Percentiles rank a stretch among this genome's conserved stretches.
Conservation (phyloP, 2,797 vertebrate species). For the Siniperca obscura region DNA sequence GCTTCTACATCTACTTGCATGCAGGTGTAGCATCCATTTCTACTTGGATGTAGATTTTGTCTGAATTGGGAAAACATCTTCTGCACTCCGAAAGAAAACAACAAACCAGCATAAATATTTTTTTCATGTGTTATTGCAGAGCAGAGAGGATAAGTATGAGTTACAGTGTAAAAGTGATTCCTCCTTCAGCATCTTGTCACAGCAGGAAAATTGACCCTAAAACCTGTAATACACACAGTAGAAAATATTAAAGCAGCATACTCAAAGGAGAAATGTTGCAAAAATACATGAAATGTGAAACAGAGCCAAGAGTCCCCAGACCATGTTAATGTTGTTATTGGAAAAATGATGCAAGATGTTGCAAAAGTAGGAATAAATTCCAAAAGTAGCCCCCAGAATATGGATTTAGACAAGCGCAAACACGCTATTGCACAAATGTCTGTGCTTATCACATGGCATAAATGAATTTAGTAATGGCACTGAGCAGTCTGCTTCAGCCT, state of each 20-base stretch:
- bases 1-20: not conserved
- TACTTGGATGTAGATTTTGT: not conserved
- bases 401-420: slow-evolving; percentile 1
- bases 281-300: slow-evolving; percentile 18
- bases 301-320: slow-evolving; percentile 13
- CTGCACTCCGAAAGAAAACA: not conserved
- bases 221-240: not conserved
- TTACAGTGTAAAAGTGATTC: not conserved
- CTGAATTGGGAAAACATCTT: not conserved
- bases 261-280: slow-evolving; percentile 9
- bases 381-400: not conserved
- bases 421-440: slow-evolving; percentile 21
- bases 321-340: slow-evolving; percentile 6
- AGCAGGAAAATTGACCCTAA: not conserved
- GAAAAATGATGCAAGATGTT: slow-evolving; percentile 64
- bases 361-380: slow-evolving; percentile 47
- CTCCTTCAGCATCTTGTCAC: slow-evolving; percentile 6
- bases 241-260: slow-evolving; percentile 19
- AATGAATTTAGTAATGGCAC: slow-evolving; percentile 31
- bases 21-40: not conserved
- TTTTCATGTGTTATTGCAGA: not conserved
- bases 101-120: not conserved
- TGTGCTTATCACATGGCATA: slow-evolving; percentile 24
- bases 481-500: slow-evolving; percentile 16
- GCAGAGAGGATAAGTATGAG: not conserved